A percentile compares a stretch with the other conserved stretches of the same genome.
phyloP scores from a whole-genome alignment of 2,797 vertebrate species.

The Sebastes hubbsi region DNA sequence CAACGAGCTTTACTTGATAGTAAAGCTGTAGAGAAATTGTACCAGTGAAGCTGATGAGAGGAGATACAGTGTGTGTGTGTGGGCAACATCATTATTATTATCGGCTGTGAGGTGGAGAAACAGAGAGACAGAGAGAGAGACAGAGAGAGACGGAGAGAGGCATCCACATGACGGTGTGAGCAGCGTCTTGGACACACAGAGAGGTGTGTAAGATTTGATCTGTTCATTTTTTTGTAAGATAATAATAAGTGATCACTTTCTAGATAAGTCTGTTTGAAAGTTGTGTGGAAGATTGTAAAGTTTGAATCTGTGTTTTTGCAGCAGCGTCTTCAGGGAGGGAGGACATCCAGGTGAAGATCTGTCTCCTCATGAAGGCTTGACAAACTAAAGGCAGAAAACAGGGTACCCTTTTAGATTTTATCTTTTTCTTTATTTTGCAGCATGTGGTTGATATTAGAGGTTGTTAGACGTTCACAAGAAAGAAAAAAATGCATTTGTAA shows the following conservation, averaged over 20 bases:
- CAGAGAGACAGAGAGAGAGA: neutral
- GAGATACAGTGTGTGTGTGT: conserved; percentile 54
- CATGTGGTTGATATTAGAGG: neutral
- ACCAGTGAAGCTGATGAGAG: conserved; percentile 34
- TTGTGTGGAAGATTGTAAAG: conserved; percentile 7
- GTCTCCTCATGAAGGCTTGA: conserved; percentile 30
- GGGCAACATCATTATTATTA: conserved; percentile 44
- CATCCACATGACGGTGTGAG: conserved; percentile 32
- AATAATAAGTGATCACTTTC: neutral
- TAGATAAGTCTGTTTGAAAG: neutral
- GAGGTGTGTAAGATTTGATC: conserved; percentile 42
- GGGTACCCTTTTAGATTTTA: conserved; percentile 32
- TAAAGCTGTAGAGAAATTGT: conserved; percentile 30
- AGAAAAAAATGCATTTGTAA: neutral
- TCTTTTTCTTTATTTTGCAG: neutral
- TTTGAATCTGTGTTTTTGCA: conserved; percentile 38
- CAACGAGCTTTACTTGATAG: conserved; percentile 17
- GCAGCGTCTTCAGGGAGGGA: conserved; percentile 18
- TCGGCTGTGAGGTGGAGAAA: conserved; percentile 22
- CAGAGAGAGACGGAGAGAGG: conserved; percentile 3
- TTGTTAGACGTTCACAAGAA: neutral
- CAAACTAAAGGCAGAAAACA: conserved; percentile 18
- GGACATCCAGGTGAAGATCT: neutral
- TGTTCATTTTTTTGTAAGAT: neutral
- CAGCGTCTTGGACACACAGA: conserved; percentile 22